These are phyloP conservation scores for Ochropleura leucogaster DNA, from an alignment of 2,888 invertebrate genomes.

Conservation along the genomic window DNA sequence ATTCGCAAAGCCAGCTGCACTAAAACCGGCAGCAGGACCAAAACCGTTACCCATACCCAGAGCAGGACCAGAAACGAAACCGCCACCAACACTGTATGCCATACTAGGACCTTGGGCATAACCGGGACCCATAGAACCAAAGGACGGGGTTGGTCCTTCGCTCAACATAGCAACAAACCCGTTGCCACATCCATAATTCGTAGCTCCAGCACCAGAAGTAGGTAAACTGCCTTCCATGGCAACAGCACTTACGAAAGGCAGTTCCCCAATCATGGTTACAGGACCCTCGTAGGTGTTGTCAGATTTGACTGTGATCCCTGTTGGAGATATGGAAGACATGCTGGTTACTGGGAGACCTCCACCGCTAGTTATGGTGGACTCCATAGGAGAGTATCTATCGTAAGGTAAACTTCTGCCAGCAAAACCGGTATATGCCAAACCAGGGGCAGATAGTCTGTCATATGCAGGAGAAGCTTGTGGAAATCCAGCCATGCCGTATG, in stretches of 20 bases:
- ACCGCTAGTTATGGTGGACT: slow-evolving; percentile 69
- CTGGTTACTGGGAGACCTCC: slow-evolving; percentile 74
- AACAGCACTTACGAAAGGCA: slow-evolving; percentile 77
- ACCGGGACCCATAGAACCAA: slow-evolving; percentile 12
- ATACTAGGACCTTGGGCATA: slow-evolving; percentile 23
- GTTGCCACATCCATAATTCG: slow-evolving; percentile 75
- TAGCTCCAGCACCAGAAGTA: slow-evolving; percentile 71
- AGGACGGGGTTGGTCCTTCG: slow-evolving; percentile 47
- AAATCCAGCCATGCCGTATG: not conserved
- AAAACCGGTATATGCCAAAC: slow-evolving; percentile 1
- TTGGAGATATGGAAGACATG: slow-evolving; percentile 70
- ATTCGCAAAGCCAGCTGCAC: slow-evolving; percentile 24
- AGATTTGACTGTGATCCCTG: slow-evolving; percentile 74
- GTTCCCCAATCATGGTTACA: slow-evolving; percentile 71
- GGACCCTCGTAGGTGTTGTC: slow-evolving; percentile 76
- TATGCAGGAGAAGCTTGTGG: slow-evolving; percentile 22
- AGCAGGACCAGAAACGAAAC: slow-evolving; percentile 31
- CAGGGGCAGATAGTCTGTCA: not conserved
- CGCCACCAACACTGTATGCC: slow-evolving; percentile 29
- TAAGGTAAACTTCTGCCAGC: not conserved
- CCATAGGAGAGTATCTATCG: slow-evolving; percentile 51
- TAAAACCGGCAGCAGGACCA: slow-evolving; percentile 26
- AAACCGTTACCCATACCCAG: slow-evolving; percentile 35
- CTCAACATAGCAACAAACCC: slow-evolving; percentile 65
- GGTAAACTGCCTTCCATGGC: slow-evolving; percentile 74